Percentiles rank a stretch among this genome's conserved stretches.
These are phyloP conservation scores for Polypterus bichir DNA, from an alignment of 2,113 vertebrate species.

Conservation along the genomic window DNA sequence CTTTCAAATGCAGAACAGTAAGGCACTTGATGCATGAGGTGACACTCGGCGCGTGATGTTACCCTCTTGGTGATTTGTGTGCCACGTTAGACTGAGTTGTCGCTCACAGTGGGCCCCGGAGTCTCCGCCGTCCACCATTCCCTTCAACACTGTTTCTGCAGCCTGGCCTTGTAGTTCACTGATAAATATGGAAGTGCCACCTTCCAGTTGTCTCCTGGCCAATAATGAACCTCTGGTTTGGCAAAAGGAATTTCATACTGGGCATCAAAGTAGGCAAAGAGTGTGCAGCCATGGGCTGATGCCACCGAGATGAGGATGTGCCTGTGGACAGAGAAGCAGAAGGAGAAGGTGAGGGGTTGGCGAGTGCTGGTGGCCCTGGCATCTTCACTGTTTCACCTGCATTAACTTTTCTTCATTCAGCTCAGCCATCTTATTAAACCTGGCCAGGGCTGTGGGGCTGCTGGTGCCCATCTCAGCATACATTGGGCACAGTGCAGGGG, in stretches of 20 bases:
- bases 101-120: slow-evolving; percentile 20
- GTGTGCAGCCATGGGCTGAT: slow-evolving; percentile 57
- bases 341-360: background rate
- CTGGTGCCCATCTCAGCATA: too few species aligned
- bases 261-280: slow-evolving; percentile 67
- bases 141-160: slow-evolving; percentile 51
- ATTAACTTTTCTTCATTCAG: too few species aligned
- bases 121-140: slow-evolving; percentile 22
- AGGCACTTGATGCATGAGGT: too few species aligned
- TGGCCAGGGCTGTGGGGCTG: too few species aligned
- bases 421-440: too few species aligned
- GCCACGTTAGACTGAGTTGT: background rate
- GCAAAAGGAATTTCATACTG: slow-evolving; percentile 57
- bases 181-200: slow-evolving; percentile 69
- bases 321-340: slow-evolving; percentile 41
- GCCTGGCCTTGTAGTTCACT: slow-evolving; percentile 30
- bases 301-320: slow-evolving; percentile 78
- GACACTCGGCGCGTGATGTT: too few species aligned
- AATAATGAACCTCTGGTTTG: slow-evolving; percentile 65
- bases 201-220: slow-evolving; percentile 65
- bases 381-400: too few species aligned
- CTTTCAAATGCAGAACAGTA: too few species aligned
- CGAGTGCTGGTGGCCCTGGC: too few species aligned
- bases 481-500: too few species aligned
- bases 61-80: too few species aligned